A percentile compares a stretch with the other conserved stretches of the same genome.
phyloP scores from a whole-genome alignment of 1,140 invertebrate species.

The Heliconius melpomene region DNA sequence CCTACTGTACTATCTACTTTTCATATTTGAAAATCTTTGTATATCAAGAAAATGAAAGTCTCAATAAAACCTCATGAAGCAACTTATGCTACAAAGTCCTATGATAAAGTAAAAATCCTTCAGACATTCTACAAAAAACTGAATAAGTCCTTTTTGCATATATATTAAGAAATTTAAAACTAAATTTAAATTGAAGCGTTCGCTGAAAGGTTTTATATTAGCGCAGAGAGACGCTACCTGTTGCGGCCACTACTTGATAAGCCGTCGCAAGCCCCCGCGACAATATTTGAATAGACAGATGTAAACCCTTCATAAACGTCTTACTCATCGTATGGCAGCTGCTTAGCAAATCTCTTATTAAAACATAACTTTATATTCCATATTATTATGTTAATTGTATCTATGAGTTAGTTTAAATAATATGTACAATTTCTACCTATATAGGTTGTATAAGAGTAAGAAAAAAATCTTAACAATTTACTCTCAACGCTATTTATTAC shows the following conservation, averaged over 20 bases:
- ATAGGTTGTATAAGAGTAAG: too few relatives aligned
- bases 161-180: constrained; percentile 14
- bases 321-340: constrained; percentile 17
- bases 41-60: background rate
- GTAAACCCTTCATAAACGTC: constrained; percentile 49
- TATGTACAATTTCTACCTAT: background rate
- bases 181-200: constrained; percentile 19
- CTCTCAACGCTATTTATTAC: too few relatives aligned
- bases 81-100: background rate
- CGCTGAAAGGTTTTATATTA: constrained; percentile 30
- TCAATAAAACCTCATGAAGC: background rate
- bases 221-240: constrained; percentile 34
- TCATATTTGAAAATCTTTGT: background rate
- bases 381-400: background rate
- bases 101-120: background rate
- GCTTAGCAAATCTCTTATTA: constrained; percentile 15
- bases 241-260: constrained; percentile 36
- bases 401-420: background rate
- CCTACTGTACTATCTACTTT: background rate
- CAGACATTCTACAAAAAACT: constrained; percentile 15
- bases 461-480: too few relatives aligned
- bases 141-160: constrained; percentile 6
- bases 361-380: background rate
- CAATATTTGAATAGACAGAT: constrained; percentile 49
- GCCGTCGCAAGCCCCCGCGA: constrained; percentile 37